Conservation (phyloP, 2,888 invertebrate species). For the Philereme transversata region DNA sequence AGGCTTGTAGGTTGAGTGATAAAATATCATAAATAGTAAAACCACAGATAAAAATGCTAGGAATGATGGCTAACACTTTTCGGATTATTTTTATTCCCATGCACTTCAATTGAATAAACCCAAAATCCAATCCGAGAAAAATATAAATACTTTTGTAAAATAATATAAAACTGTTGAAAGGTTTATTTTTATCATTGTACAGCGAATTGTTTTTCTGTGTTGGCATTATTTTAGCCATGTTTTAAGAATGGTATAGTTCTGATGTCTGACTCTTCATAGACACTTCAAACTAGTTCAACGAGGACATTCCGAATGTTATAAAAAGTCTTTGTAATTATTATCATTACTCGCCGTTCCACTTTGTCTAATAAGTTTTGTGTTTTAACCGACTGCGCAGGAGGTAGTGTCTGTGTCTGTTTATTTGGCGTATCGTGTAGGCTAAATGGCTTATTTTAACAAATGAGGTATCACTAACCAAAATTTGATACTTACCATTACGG, state of each 20-base stretch:
- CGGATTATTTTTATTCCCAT: background rate
- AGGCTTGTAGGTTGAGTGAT: background rate
- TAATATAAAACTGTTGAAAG: slow-evolving; percentile 3
- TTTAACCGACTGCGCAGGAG: too few species aligned
- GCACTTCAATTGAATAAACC: slow-evolving; percentile 1
- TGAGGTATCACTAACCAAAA: too few species aligned
- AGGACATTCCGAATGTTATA: background rate
- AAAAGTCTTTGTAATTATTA: background rate
- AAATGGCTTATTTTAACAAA: too few species aligned
- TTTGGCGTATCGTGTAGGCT: too few species aligned
- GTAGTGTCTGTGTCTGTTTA: too few species aligned
- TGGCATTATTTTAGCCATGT: slow-evolving; percentile 1
- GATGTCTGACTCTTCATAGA: background rate
- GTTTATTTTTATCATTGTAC: slow-evolving; percentile 1
- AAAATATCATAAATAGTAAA: background rate
- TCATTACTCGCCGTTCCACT: background rate
- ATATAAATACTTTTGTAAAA: slow-evolving; percentile 1
- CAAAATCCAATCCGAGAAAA: slow-evolving; percentile 9
- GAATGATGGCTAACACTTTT: background rate
- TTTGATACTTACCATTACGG: too few species aligned
- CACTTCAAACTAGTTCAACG: background rate
- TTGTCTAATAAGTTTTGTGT: background rate
- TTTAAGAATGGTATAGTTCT: background rate
- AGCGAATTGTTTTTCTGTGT: slow-evolving; percentile 8
- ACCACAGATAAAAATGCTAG: background rate